Base-by-base conservation (phyloP, 2,113 vertebrate species). In the Datnioides undecimradiatus region DNA sequence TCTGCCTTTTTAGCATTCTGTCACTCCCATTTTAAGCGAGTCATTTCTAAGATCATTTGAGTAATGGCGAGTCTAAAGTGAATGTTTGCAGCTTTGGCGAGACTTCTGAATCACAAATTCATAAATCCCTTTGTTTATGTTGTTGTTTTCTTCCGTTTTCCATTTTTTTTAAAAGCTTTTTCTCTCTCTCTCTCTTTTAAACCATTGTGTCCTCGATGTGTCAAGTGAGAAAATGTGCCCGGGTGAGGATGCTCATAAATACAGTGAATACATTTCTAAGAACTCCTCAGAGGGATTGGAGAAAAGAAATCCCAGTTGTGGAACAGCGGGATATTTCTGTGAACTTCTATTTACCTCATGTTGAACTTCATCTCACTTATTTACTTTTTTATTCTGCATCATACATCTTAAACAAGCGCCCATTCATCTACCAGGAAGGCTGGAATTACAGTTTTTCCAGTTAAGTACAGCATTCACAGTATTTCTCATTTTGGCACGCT, bases 331-430 rank as follows among this genome's bases (percentile, higher is more conserved):
- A 75, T 76, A 60, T 86, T 82, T 83, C 67, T 71, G 54, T 90
- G 84, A 91, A 90, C 87, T 90, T 71, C 49, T 67, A 63, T 84
- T 90, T 90, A 90, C 87, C 88, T 88, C 83, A 36, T 69, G 64
- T 52, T 87, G 76, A 88, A 92, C 83, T 87, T 85, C 52, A 58
- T 83, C 72, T 87, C 51, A 67, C 73, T 88, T 89, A 65, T 90
- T 88, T 84, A 77, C 76, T 83, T 84, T 74, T 51, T 54, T 34
- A 74, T 65, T 66, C 43, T 38, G 43, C 45, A 51, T 85, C 68
- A 23, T 36, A 41, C 76, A 62, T 73, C 43, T 66, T 36, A 77
- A 48, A 57, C 82, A 49, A 69, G 70, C 43, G 7, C 13, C 51
- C 69, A 69, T 83, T 85, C 66, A 58, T 85, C 63, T 45, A 4